These are phyloP conservation scores for Tetrao urogallus DNA, from an alignment of 2,113 vertebrate species.

Conservation along the genomic window DNA sequence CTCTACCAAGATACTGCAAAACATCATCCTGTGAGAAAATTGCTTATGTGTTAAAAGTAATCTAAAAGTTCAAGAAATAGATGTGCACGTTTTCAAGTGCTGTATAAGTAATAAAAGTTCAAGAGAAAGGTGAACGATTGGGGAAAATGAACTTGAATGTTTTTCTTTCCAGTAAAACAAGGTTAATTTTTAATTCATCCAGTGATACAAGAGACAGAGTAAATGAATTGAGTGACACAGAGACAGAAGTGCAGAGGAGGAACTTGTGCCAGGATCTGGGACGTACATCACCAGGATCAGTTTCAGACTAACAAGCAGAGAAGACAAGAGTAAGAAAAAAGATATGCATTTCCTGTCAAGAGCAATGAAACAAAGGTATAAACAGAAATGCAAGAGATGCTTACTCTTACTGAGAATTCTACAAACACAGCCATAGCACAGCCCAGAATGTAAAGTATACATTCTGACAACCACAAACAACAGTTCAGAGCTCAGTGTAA, in stretches of 20 bases:
- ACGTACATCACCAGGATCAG: neutral
- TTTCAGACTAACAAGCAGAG: constrained; percentile 17
- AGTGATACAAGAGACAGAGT: neutral
- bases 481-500: neutral
- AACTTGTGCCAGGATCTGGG: neutral
- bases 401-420: neutral
- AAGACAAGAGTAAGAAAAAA: neutral
- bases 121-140: neutral
- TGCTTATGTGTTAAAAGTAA: neutral
- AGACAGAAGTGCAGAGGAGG: neutral
- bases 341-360: neutral
- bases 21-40: neutral
- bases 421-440: neutral
- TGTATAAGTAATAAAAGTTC: neutral
- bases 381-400: neutral
- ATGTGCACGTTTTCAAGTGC: neutral
- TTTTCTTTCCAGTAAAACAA: neutral
- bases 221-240: neutral
- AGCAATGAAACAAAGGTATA: neutral
- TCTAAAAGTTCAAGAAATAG: neutral
- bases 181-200: neutral
- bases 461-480: neutral
- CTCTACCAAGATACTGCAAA: neutral
- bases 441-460: neutral
- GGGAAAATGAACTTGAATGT: neutral